phyloP scores from a whole-genome alignment of 1,140 invertebrate species.

The Argopecten irradians region DNA sequence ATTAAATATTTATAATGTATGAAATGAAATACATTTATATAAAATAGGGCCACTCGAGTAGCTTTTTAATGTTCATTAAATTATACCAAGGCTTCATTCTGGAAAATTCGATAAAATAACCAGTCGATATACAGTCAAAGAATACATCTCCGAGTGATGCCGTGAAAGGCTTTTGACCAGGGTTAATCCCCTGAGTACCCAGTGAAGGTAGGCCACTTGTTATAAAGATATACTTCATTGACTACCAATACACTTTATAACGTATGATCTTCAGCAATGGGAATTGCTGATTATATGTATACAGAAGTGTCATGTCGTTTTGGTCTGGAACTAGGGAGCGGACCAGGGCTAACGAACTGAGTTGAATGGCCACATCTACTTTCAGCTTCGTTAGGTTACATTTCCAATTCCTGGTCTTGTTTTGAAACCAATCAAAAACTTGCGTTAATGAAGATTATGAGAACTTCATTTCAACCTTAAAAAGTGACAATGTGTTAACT shows the following conservation, averaged over 20 bases:
- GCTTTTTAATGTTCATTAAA: too few relatives aligned
- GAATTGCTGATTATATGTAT: not conserved
- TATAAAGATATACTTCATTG: not conserved
- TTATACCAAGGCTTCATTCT: not conserved
- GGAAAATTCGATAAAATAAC: not conserved
- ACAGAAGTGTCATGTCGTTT: not conserved
- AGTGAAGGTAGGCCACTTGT: not conserved
- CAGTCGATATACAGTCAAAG: not conserved
- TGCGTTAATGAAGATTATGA: too few relatives aligned
- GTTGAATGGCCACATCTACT: not conserved
- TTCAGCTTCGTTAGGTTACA: not conserved
- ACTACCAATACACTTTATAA: not conserved
- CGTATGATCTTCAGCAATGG: not conserved
- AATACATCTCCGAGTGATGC: not conserved
- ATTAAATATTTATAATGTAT: not conserved
- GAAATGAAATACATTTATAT: not conserved
- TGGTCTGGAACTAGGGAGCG: not conserved
- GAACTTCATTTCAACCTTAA: too few relatives aligned
- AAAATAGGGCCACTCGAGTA: not conserved
- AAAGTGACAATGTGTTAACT: too few relatives aligned
- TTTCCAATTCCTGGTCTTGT: not conserved
- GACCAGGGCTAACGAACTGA: not conserved
- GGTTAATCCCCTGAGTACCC: not conserved
- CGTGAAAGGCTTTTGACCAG: not conserved
- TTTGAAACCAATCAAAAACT: not conserved